phyloP scores from a whole-genome alignment of 2,113 vertebrate species.

The Semnornis frantzii region DNA sequence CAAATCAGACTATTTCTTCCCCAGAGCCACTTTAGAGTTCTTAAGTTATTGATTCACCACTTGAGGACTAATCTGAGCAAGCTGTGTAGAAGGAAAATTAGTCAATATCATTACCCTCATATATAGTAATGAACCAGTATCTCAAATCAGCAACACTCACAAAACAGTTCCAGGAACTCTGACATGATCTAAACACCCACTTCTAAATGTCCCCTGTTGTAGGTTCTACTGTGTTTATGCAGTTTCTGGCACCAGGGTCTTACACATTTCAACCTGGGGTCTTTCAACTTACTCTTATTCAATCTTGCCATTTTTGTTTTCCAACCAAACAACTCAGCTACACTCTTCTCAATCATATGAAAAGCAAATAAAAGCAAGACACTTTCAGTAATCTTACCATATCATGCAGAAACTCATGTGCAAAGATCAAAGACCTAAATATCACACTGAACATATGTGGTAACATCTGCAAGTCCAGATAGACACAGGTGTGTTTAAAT shows the following conservation, averaged over 20 bases:
- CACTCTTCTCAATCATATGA: neutral
- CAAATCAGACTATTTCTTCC: neutral
- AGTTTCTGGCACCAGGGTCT: neutral
- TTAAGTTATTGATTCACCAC: neutral
- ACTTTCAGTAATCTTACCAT: neutral
- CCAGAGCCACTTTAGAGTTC: neutral
- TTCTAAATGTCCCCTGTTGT: neutral
- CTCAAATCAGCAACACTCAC: neutral
- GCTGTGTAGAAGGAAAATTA: neutral
- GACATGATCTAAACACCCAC: neutral
- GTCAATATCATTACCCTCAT: neutral
- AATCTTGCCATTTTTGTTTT: neutral
- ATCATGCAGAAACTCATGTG: neutral
- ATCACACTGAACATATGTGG: neutral
- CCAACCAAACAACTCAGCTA: rapidly evolving
- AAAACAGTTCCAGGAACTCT: neutral
- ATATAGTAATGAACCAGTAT: neutral
- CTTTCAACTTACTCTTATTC: neutral
- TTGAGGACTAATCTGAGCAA: neutral
- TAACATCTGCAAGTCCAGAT: neutral
- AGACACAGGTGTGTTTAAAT: neutral
- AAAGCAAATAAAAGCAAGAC: neutral
- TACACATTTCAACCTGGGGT: neutral
- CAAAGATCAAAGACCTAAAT: neutral
- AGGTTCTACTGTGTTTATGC: neutral